phyloP scores from a whole-genome alignment of 2,888 invertebrate species.

The Synanthedon formicaeformis region DNA sequence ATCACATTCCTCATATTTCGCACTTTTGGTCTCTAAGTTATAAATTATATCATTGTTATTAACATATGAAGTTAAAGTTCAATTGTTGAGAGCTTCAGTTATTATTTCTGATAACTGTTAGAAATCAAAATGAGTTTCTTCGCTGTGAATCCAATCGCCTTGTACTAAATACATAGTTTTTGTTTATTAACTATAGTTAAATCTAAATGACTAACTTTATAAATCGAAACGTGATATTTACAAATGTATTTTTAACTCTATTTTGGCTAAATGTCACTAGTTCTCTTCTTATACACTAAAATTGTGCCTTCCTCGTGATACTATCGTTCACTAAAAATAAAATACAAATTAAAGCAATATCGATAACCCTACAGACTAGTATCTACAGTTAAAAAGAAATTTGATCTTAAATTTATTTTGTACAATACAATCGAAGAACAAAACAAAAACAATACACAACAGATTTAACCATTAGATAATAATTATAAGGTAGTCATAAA shows the following conservation, averaged over 20 bases:
- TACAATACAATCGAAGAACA: conserved; percentile 51
- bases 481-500: conserved; percentile 19
- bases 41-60: conserved; percentile 1
- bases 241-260: conserved; percentile 52
- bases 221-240: conserved; percentile 59
- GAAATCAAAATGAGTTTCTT: too few relatives aligned
- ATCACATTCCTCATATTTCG: not conserved
- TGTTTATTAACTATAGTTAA: conserved; percentile 32
- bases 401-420: conserved; percentile 56
- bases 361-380: conserved; percentile 26
- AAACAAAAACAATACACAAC: conserved; percentile 24
- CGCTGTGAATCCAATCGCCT: conserved; percentile 43
- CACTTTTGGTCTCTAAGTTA: conserved; percentile 4
- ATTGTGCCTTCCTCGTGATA: conserved; percentile 58
- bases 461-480: conserved; percentile 30
- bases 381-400: conserved; percentile 49
- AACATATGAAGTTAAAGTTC: too few relatives aligned
- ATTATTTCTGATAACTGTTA: too few relatives aligned
- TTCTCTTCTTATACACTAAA: conserved; percentile 56
- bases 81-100: too few relatives aligned
- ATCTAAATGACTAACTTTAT: conserved; percentile 35
- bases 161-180: conserved; percentile 52
- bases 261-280: conserved; percentile 68
- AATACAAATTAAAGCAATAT: conserved; percentile 18
- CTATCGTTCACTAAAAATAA: conserved; percentile 13